These are phyloP conservation scores for Ceratina calcarata DNA, from an alignment of 1,140 invertebrate genomes.

Conservation along the genomic window DNA sequence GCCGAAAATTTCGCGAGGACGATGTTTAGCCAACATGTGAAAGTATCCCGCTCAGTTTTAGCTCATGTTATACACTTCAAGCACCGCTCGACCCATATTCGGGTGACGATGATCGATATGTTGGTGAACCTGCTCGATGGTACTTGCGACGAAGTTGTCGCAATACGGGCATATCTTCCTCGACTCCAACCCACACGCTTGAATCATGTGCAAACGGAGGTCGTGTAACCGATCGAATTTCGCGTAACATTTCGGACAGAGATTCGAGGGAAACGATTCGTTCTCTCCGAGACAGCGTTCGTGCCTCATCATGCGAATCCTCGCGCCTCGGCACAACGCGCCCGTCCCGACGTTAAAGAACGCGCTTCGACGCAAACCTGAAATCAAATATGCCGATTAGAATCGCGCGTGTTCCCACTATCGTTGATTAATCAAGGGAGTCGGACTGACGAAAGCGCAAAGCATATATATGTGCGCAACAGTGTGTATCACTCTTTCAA, in stretches of 20 bases:
- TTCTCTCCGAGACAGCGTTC: background rate
- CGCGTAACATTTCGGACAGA: slow-evolving; percentile 24
- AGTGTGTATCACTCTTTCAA: too few relatives aligned
- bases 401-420: background rate
- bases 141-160: background rate
- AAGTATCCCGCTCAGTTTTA: background rate
- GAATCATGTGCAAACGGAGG: slow-evolving; percentile 32
- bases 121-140: slow-evolving; percentile 1
- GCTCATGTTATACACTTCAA: slow-evolving; percentile 22
- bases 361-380: slow-evolving; percentile 28
- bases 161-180: slow-evolving; percentile 43
- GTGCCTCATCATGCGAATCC: background rate
- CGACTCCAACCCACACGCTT: slow-evolving; percentile 6
- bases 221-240: slow-evolving; percentile 25
- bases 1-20: too few relatives aligned
- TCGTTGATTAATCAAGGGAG: background rate
- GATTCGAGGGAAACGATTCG: background rate
- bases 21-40: too few relatives aligned
- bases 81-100: background rate
- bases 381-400: slow-evolving; percentile 46
- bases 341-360: background rate
- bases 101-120: slow-evolving; percentile 13
- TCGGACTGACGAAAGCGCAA: background rate
- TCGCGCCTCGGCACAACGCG: too few relatives aligned
- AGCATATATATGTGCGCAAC: too few relatives aligned